These are phyloP conservation scores for Drosophila paulistorum DNA, from an alignment of 1,140 invertebrate genomes.

Conservation along the genomic window DNA sequence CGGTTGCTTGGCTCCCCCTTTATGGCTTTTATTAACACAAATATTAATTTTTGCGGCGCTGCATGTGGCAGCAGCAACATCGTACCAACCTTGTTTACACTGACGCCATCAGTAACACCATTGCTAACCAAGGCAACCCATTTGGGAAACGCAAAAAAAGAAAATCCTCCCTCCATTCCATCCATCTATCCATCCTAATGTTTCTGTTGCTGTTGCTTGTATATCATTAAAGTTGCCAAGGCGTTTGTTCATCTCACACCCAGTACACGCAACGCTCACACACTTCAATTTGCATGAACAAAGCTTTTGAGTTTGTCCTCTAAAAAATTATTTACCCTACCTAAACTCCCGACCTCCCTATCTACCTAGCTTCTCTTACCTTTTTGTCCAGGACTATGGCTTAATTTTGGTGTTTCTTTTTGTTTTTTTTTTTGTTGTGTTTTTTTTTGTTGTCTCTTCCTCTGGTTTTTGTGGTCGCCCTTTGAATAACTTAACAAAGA, in stretches of 20 bases:
- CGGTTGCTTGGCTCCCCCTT: slow-evolving; percentile 13
- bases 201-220: slow-evolving; percentile 53
- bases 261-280: slow-evolving; percentile 16
- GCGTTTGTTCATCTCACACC: slow-evolving; percentile 42
- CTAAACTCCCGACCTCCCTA: neutral
- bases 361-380: neutral
- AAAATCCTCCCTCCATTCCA: neutral
- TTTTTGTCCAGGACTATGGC: slow-evolving; percentile 55
- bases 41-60: slow-evolving; percentile 80
- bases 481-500: slow-evolving; percentile 61
- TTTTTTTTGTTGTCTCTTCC: neutral
- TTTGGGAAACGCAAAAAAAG: neutral
- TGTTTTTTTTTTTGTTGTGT: neutral
- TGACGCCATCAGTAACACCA: slow-evolving; percentile 59
- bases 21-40: slow-evolving; percentile 77
- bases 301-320: slow-evolving; percentile 52
- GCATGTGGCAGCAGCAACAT: slow-evolving; percentile 57
- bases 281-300: slow-evolving; percentile 77
- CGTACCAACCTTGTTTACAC: slow-evolving; percentile 62
- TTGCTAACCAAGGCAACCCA: slow-evolving; percentile 21
- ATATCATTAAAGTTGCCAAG: slow-evolving; percentile 62
- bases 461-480: slow-evolving; percentile 18
- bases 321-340: slow-evolving; percentile 22
- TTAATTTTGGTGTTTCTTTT: slow-evolving; percentile 48
- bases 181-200: slow-evolving; percentile 2